phyloP scores from a whole-genome alignment of 2,797 vertebrate species.

The Melanotaenia maccullochi region DNA sequence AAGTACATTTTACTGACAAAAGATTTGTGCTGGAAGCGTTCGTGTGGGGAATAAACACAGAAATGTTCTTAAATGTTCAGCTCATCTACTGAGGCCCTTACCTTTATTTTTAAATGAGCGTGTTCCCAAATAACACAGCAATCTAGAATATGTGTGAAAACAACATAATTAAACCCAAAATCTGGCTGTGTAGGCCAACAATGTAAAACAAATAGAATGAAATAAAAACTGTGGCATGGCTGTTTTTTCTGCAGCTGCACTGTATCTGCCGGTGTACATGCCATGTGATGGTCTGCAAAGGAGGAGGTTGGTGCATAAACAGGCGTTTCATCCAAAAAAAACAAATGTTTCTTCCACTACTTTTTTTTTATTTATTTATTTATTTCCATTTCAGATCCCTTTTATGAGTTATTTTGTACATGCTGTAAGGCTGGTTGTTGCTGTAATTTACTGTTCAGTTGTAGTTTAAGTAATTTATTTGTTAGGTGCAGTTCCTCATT shows the following conservation, averaged over 20 bases:
- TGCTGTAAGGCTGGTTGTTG: too few relatives aligned
- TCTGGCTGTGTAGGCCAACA: background rate
- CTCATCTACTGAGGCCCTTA: background rate
- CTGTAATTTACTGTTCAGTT: too few relatives aligned
- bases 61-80: too few relatives aligned
- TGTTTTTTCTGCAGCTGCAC: background rate
- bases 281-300: background rate
- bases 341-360: background rate
- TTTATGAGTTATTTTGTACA: background rate
- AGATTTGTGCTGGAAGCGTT: constrained; percentile 4
- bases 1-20: constrained; percentile 10
- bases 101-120: background rate
- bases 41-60: too few relatives aligned
- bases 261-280: background rate
- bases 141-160: background rate
- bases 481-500: background rate
- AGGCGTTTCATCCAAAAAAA: too few relatives aligned
- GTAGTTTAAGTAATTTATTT: background rate
- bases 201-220: background rate
- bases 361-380: too few relatives aligned
- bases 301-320: background rate
- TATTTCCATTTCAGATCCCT: background rate
- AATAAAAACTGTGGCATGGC: background rate
- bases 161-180: background rate
- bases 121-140: background rate